Percentiles rank a stretch among this genome's conserved stretches.
phyloP scores from a whole-genome alignment of 1,140 invertebrate species.

The Penaeus chinensis region DNA sequence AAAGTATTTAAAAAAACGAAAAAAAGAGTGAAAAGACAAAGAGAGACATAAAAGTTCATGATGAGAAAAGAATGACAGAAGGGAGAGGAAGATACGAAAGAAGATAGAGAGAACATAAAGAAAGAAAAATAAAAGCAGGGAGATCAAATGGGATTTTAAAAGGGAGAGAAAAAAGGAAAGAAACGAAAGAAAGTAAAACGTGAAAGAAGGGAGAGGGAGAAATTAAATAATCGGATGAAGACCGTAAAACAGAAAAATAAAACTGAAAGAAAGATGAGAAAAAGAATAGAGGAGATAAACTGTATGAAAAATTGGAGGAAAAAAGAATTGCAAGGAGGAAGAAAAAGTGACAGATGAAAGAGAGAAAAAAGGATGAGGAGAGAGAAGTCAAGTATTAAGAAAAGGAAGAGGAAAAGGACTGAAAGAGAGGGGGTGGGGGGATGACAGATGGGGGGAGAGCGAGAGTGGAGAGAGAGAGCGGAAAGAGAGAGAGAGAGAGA shows the following conservation, averaged over 20 bases:
- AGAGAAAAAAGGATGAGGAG: background rate
- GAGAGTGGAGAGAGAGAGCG: no score
- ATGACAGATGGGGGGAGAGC: background rate
- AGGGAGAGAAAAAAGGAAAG: background rate
- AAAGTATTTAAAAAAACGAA: background rate
- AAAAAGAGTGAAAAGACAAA: background rate
- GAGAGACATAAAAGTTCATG: background rate
- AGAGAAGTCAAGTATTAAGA: background rate
- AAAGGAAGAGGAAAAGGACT: background rate
- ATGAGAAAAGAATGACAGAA: background rate
- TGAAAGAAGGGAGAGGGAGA: background rate
- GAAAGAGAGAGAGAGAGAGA: background rate
- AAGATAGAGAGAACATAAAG: background rate
- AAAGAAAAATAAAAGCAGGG: background rate
- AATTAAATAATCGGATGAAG: background rate
- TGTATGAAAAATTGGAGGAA: background rate
- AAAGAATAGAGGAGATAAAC: background rate
- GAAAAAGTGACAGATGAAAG: background rate
- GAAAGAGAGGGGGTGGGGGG: background rate
- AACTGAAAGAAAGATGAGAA: background rate
- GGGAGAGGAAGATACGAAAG: background rate
- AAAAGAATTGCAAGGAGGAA: constrained; percentile 14
- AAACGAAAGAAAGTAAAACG: background rate
- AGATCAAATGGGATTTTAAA: background rate
- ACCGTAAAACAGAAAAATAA: background rate